Conservation (phyloP, 2,113 vertebrate species). For the Aythya baeri region DNA sequence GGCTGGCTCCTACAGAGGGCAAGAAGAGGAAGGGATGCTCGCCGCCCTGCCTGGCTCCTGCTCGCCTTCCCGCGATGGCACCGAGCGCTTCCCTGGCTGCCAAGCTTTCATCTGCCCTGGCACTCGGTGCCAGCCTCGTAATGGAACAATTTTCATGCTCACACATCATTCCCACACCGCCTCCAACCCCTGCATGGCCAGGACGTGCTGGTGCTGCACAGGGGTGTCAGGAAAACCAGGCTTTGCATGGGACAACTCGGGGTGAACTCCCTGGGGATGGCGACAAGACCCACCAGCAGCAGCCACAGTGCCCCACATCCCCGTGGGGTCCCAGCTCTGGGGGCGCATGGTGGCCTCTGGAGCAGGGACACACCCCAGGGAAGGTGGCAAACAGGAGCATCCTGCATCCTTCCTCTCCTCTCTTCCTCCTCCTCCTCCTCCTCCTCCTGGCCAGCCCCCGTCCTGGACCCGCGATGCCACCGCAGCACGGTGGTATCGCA, state of each 20-base stretch:
- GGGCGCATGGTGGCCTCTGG: not conserved
- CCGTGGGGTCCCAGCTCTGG: rapidly evolving
- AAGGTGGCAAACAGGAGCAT: not conserved
- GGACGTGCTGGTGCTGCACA: rapidly evolving
- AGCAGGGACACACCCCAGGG: not conserved
- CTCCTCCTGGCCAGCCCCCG: not conserved
- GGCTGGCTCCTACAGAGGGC: rapidly evolving
- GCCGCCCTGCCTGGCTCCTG: not conserved
- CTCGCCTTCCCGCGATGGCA: not conserved
- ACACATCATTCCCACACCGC: slow-evolving; percentile 1
- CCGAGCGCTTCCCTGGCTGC: not conserved
- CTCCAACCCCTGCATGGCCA: rapidly evolving
- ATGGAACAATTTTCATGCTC: slow-evolving; percentile 41
- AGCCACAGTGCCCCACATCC: not conserved
- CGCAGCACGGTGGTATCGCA: rapidly evolving
- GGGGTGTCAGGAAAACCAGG: not conserved
- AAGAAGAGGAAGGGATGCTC: not conserved
- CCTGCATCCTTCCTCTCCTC: not conserved
- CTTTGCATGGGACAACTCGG: not conserved
- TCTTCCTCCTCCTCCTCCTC: not conserved
- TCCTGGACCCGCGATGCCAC: not conserved
- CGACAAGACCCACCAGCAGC: not conserved
- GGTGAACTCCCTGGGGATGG: not conserved
- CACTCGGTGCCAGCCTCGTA: slow-evolving; percentile 14
- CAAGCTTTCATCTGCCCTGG: not conserved